Evolutionary conservation across 2,113 vertebrate genomes (phyloP).

Genomic region (Ibidorhyncha struthersii): DNA sequence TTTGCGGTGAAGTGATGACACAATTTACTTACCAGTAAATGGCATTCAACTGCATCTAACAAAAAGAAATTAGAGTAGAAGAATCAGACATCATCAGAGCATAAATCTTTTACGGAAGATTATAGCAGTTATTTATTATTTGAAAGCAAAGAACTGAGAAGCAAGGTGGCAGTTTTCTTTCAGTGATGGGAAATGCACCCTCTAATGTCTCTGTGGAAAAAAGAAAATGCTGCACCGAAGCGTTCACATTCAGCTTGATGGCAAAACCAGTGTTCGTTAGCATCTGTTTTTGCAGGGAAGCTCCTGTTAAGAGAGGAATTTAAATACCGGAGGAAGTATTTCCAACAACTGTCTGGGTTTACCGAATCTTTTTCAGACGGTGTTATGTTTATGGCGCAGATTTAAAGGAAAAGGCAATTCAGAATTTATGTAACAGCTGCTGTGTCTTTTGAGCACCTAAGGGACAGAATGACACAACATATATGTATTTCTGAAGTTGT

Average conservation of each 20-base stretch:
- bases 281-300: constrained; percentile 36
- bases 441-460: constrained; percentile 37
- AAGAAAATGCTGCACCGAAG: constrained; percentile 40
- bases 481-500: constrained; percentile 20
- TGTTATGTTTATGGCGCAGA: constrained; percentile 38
- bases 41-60: constrained; percentile 39
- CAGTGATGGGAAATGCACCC: constrained; percentile 22
- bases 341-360: constrained; percentile 45
- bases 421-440: constrained; percentile 55
- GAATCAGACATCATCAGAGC: constrained; percentile 31
- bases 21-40: constrained; percentile 54
- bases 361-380: constrained; percentile 35
- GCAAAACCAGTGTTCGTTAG: not conserved
- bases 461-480: constrained; percentile 34
- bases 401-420: constrained; percentile 52
- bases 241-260: constrained; percentile 44
- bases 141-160: constrained; percentile 45
- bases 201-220: constrained; percentile 43
- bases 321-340: constrained; percentile 36
- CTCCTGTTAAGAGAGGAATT: constrained; percentile 25
- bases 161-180: constrained; percentile 46
- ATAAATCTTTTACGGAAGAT: constrained; percentile 21
- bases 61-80: constrained; percentile 52
- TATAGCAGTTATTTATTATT: constrained; percentile 53
- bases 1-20: constrained; percentile 36